A percentile compares a stretch with the other conserved stretches of the same genome.
phyloP scores from a whole-genome alignment of 1,140 invertebrate genomes.

The Anastrepha obliqua region DNA sequence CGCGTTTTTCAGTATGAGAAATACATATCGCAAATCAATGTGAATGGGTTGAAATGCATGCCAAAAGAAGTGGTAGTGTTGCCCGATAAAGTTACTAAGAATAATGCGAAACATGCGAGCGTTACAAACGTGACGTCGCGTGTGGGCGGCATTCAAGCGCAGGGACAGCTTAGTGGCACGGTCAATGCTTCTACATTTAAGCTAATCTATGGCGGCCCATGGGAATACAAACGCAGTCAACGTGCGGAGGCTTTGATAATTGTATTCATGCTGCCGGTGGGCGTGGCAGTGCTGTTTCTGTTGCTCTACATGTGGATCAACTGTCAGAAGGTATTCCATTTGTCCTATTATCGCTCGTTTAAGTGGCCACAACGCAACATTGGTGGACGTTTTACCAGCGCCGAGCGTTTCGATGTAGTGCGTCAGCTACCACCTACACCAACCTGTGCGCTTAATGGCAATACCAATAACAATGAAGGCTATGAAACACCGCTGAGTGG shows the following conservation, averaged over 20 bases:
- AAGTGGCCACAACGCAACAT: conserved; percentile 54
- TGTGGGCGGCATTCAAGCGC: neutral
- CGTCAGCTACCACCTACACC: conserved; percentile 58
- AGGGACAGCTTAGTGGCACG: neutral
- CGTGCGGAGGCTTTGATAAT: conserved; percentile 66
- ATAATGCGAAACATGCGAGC: neutral
- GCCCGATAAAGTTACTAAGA: neutral
- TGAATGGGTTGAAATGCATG: conserved; percentile 67
- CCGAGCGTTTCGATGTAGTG: conserved; percentile 71
- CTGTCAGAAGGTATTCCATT: conserved; percentile 69
- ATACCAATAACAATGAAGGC: conserved; percentile 58
- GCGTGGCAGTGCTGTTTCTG: conserved; percentile 68
- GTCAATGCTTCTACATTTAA: conserved; percentile 67
- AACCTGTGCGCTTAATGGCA: neutral
- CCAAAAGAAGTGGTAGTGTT: conserved; percentile 58
- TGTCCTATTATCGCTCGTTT: conserved; percentile 64
- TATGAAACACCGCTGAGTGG: conserved; percentile 70
- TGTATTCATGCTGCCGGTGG: conserved; percentile 69
- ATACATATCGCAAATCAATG: conserved; percentile 71
- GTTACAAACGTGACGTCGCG: neutral
- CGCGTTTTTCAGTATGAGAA: conserved; percentile 69
- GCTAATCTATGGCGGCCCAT: conserved; percentile 67
- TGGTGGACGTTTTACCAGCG: conserved; percentile 57
- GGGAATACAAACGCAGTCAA: conserved; percentile 66
- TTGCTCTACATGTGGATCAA: conserved; percentile 69